Conservation (phyloP, 37 sponge, comb jelly and placozoan species). For the Oscarella lobularis region DNA sequence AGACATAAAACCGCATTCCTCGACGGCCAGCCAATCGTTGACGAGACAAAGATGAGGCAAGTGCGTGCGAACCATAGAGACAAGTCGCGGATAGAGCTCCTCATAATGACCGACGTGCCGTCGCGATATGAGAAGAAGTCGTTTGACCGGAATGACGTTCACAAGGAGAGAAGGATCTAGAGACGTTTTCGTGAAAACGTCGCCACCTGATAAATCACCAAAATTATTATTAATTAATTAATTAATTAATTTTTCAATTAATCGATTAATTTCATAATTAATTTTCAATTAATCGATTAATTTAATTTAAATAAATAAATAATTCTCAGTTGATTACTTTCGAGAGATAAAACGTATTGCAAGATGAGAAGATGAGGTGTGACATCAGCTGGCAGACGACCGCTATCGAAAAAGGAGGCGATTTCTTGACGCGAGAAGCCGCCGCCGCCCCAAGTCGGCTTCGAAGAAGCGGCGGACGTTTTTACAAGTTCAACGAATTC, state of each 20-base stretch:
- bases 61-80: background rate
- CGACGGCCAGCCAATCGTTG: background rate
- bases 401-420: background rate
- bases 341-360: background rate
- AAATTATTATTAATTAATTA: no score
- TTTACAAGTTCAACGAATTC: background rate
- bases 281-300: no score
- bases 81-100: background rate
- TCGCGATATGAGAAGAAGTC: background rate
- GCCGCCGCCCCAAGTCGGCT: background rate
- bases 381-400: background rate
- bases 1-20: background rate
- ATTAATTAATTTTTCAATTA: no score
- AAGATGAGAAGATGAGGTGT: background rate
- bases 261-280: no score
- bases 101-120: background rate
- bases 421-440: background rate
- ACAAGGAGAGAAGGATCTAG: no score
- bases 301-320: no score
- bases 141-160: background rate
- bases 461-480: no score
- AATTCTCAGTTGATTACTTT: no score
- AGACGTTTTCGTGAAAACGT: no score
- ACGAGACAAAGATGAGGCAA: background rate
- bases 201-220: no score